These are phyloP conservation scores for Zosterops japonicus DNA, from an alignment of 2,113 vertebrate species.

Conservation along the genomic window DNA sequence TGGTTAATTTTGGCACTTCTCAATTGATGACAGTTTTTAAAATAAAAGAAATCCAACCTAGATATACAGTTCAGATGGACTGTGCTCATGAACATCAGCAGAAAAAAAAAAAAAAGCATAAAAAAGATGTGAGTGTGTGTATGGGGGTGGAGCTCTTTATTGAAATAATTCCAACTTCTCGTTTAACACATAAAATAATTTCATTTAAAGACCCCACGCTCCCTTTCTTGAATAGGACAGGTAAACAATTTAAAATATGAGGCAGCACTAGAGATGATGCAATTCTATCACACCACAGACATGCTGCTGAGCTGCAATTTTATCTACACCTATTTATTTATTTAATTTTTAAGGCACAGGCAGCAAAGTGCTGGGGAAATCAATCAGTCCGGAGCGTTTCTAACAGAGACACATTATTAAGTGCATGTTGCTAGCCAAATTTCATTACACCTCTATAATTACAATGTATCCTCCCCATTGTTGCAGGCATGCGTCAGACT, in stretches of 20 bases:
- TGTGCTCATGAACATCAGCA: not conserved
- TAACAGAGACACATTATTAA: not conserved
- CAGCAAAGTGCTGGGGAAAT: not conserved
- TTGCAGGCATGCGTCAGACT: not conserved
- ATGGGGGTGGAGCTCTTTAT: not conserved
- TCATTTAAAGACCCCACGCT: not conserved
- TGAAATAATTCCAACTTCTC: not conserved
- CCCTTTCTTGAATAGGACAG: not conserved
- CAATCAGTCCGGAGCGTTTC: not conserved
- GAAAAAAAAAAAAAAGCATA: not conserved
- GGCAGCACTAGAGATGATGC: not conserved
- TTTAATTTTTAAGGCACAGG: not conserved
- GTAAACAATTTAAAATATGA: not conserved
- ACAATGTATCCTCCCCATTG: not conserved
- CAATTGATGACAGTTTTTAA: not conserved
- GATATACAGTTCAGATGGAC: not conserved
- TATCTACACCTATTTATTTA: not conserved
- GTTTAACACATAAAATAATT: not conserved
- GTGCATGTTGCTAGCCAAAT: not conserved
- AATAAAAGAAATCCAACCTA: not conserved
- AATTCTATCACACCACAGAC: not conserved
- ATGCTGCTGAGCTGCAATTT: not conserved
- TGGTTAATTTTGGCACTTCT: conserved; percentile 40
- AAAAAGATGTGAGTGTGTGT: not conserved
- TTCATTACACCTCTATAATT: not conserved